Percentiles rank a stretch among this genome's conserved stretches.
These are phyloP conservation scores for Cebus imitator DNA, from an alignment of 2,113 vertebrate genomes.

Conservation along the genomic window DNA sequence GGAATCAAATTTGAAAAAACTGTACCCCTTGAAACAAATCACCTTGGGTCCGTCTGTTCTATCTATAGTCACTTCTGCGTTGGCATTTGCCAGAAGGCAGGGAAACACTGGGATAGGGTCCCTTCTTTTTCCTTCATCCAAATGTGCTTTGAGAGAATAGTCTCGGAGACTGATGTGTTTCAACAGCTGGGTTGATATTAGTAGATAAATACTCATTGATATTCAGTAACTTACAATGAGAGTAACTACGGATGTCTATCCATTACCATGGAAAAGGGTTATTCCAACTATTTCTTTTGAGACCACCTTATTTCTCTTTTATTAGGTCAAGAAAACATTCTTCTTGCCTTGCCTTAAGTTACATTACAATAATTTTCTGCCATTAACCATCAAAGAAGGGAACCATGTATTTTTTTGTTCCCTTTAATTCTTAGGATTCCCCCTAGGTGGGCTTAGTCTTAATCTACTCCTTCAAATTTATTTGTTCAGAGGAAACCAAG, in stretches of 20 bases:
- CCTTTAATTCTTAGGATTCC: neutral
- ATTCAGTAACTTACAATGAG: neutral
- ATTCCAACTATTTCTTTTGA: neutral
- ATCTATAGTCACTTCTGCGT: neutral
- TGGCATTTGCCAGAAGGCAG: neutral
- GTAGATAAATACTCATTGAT: neutral
- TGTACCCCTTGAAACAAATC: neutral
- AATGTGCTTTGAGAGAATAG: neutral
- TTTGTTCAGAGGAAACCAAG: neutral
- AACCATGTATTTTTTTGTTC: neutral
- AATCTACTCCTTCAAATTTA: neutral
- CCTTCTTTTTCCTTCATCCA: neutral
- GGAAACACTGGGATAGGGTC: neutral
- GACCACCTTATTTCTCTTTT: neutral
- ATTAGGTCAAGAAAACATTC: neutral
- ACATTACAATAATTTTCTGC: neutral
- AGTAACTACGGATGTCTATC: neutral
- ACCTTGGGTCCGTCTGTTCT: neutral
- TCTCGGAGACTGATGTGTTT: neutral
- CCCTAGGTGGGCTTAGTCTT: rapidly evolving
- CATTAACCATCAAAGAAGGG: neutral
- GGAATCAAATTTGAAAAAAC: neutral
- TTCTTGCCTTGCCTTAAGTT: neutral
- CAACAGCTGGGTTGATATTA: neutral
- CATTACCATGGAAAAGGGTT: rapidly evolving